Conservation (phyloP, 2,797 vertebrate species). For the Pangasius sanitwongsei region DNA sequence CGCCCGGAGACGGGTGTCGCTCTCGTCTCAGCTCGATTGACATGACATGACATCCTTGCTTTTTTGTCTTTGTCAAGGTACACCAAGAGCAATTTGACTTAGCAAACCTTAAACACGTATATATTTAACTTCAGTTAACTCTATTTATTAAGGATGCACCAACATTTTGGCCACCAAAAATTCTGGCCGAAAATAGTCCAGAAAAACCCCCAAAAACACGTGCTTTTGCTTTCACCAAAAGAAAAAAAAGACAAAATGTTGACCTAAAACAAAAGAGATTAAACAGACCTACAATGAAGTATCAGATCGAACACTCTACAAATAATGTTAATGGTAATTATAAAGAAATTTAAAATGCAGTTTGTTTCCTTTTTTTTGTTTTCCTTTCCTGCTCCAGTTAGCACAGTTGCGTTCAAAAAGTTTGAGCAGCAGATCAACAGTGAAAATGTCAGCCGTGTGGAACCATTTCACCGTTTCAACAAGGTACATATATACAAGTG, state of each 20-base stretch:
- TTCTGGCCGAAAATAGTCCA: background rate
- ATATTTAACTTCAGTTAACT: background rate
- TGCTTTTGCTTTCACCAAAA: background rate
- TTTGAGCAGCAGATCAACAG: background rate
- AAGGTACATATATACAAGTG: no score
- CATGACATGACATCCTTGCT: background rate
- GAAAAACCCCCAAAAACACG: background rate
- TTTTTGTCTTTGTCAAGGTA: background rate
- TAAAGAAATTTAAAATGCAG: background rate
- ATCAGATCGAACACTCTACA: background rate
- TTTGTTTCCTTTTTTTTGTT: background rate
- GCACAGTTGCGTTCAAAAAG: background rate
- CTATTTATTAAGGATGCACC: background rate
- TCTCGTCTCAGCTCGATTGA: background rate
- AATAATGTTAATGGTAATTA: background rate
- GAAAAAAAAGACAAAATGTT: background rate
- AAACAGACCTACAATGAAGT: background rate
- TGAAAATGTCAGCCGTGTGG: background rate
- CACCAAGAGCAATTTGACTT: background rate
- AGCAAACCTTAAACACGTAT: background rate
- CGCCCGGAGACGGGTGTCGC: background rate
- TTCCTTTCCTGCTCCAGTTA: background rate
- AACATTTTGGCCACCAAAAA: background rate
- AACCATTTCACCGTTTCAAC: background rate
- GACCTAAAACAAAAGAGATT: slow-evolving; percentile 2